Base-by-base conservation (phyloP, 2,888 invertebrate genomes). In the Galerucella nymphaeae region DNA sequence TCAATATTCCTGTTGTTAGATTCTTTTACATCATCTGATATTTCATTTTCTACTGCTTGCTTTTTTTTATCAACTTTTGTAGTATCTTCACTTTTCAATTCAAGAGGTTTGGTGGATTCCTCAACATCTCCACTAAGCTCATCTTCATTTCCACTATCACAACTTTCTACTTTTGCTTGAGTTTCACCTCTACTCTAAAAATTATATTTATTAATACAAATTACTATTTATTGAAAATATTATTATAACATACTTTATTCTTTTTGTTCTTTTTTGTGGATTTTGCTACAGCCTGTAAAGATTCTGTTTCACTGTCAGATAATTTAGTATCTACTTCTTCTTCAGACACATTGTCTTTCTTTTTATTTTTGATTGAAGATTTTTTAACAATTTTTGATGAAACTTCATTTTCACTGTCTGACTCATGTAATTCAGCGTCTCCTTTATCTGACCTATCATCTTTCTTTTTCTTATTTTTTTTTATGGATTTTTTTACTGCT, bases 391-490 rank as follows among this genome's bases (percentile, higher is more conserved):
- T 48, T 61, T 68, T 48, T 61, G 67, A 23, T 68, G 30, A 16
- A 16, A 30, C 50, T 45, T 45, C 66, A 58, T 6, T 58, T 57
- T 64, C 65, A 30, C 65, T 61, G 53, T 65, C 58, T 30, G 30
- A 58, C 14, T 14, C 8, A 58, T 14, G 6, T 20, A 66, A 16
- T 53, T 70, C 30, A 66, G n/a, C 30, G 58, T 79, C 72, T 59
- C 75, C 76, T 48, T 78, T 76, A 71, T 63, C 62, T 18, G 50
- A 42, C 63, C 57, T 57, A 55, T 63, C 42, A 45, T 64, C 71
- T 66, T 74, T 70, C 55, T 75, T 76, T 72, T 81, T 83, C 48
- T 87, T 85, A 73, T 86, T 87, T 75, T 87, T 86, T 74, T 87
- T 87, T 77, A n/a, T 53, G 0, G 68, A 59, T 50, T 71, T 75